Conservation (phyloP, 2,888 invertebrate genomes). For the Neoscelio sp. region DNA sequence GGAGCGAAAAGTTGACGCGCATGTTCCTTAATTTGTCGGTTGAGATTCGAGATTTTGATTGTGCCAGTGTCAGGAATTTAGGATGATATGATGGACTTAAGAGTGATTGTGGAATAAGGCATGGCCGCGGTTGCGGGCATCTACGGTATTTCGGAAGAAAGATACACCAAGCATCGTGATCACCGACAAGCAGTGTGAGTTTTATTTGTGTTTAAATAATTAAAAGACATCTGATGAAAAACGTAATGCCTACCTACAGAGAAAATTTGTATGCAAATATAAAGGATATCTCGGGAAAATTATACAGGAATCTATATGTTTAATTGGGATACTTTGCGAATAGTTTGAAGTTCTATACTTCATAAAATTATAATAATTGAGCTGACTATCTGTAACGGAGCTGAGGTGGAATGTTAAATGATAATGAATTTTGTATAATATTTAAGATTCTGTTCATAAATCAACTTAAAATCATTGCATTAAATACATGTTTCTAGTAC, state of each 20-base stretch:
- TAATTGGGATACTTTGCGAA: too few species aligned
- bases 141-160: constrained; percentile 81
- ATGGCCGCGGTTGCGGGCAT: constrained; percentile 82
- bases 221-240: background rate
- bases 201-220: constrained; percentile 29
- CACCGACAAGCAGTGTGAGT: constrained; percentile 78
- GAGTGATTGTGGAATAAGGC: constrained; percentile 73
- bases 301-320: constrained; percentile 17
- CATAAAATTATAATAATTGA: too few species aligned
- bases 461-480: too few species aligned
- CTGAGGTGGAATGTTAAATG: too few species aligned
- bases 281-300: constrained; percentile 11
- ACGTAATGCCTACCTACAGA: background rate
- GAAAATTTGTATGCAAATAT: constrained; percentile 8
- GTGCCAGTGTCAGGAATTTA: constrained; percentile 18
- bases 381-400: too few species aligned
- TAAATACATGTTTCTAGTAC: too few species aligned
- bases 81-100: constrained; percentile 53
- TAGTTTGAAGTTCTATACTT: too few species aligned
- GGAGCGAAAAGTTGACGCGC: constrained; percentile 29
- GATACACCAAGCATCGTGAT: constrained; percentile 77
- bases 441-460: too few species aligned
- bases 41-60: constrained; percentile 12
- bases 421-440: too few species aligned
- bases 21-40: background rate